Evolutionary conservation across 2,113 vertebrate genomes (phyloP).

Genomic region (Hypanus sabinus): DNA sequence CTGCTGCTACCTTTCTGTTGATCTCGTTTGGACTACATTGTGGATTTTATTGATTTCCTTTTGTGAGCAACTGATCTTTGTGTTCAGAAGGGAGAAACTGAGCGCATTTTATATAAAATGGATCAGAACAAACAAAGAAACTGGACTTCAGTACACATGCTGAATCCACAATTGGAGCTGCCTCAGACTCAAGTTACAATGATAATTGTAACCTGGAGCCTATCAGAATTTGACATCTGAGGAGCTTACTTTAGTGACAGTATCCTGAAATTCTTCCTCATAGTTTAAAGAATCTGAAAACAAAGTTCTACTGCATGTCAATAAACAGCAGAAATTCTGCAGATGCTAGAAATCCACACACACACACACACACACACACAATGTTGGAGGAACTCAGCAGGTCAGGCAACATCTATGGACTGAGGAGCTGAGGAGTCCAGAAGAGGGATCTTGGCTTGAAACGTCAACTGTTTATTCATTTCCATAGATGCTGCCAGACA

Average conservation of each 20-base stretch:
- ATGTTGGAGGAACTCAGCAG: no score
- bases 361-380: no score
- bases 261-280: background rate
- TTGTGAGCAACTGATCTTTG: background rate
- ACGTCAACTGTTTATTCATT: no score
- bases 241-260: background rate
- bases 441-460: no score
- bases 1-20: background rate
- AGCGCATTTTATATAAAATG: background rate
- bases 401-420: no score
- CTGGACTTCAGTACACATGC: background rate
- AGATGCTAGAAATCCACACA: no score
- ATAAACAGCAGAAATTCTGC: no score
- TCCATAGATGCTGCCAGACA: no score
- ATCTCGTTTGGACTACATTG: background rate
- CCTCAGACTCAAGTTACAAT: background rate
- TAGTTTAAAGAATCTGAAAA: no score
- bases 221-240: background rate
- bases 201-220: background rate
- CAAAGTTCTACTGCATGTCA: background rate
- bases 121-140: background rate
- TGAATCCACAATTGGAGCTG: background rate
- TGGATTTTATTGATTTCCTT: background rate
- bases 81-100: background rate
- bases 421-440: no score